Evolutionary conservation across 2,888 invertebrate genomes (phyloP), one percentile per base, ranked within the genome.

Genomic region (Ommatoiulus sabulosus): DNA sequence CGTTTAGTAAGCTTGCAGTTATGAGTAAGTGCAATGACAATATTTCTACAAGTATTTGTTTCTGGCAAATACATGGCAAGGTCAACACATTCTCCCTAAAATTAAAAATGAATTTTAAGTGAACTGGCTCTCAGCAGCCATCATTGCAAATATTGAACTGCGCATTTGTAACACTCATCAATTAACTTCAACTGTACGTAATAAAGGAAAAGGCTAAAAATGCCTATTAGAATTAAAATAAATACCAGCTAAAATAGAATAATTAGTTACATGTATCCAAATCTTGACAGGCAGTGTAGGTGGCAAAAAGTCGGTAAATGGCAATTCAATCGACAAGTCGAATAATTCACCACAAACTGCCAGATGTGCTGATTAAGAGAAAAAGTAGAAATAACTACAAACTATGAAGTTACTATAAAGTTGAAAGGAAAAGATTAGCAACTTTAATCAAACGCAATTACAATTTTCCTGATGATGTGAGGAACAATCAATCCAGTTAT

Each of bases 401-500:
- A 10, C 20, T 3, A 72, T 20, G 72, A 5, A 24, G 20, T 20
- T 10, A 63, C 2, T 0, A 57, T 15, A 57, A 57, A 7, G 12
- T 46, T 7, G 12, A 46, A 46, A 7, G 7, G 46, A 46, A 10
- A 2, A 46, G 72, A 20, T 17, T 63, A 7, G 4, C 35, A 46
- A 85, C 6, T 15, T 44, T 85, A 35, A 57, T 87, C 44, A 84
- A 87, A 48, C n/a, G 17, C 6, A 48, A 48, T 87, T 91, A 93
- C 97, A 96, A 93, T 98, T 98, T 93, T 98, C 98, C 92, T 97
- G 97, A 91, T 97, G 97, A 87, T 97, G 97, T 44, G 98, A 98
- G 88, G 98, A 97, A 91, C 99, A 99, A 93, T 99, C 99, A 90
- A 99, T 96, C 99, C 99, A 99, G 93, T 99, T 99, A 93, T 97